Percentiles rank a stretch among this genome's conserved stretches.
phyloP scores from a whole-genome alignment of 2,888 invertebrate species.

The Dasypogon diadema region DNA sequence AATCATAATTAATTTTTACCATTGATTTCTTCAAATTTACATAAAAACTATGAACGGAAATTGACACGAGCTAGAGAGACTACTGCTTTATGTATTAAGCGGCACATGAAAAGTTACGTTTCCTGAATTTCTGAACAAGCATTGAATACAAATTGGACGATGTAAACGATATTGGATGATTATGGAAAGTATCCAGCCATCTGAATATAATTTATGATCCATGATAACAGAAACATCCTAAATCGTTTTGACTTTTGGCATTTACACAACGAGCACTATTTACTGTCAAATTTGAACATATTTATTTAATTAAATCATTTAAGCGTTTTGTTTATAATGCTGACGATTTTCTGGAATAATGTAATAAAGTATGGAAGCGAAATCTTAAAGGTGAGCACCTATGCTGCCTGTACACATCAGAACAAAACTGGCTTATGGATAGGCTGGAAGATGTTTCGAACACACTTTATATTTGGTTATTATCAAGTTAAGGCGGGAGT shows the following conservation, averaged over 20 bases:
- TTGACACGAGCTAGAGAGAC: conserved; percentile 37
- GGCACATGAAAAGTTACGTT: conserved; percentile 40
- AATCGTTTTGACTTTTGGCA: neutral
- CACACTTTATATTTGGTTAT: too few relatives aligned
- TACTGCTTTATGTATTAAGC: neutral
- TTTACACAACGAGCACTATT: too few relatives aligned
- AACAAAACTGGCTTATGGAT: too few relatives aligned
- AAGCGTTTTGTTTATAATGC: too few relatives aligned
- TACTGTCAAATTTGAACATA: too few relatives aligned
- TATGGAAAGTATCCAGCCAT: conserved; percentile 8
- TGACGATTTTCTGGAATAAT: too few relatives aligned
- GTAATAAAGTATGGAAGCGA: too few relatives aligned
- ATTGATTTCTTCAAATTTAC: conserved; percentile 3
- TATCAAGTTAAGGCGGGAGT: too few relatives aligned
- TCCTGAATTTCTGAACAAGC: conserved; percentile 20
- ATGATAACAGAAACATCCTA: conserved; percentile 23
- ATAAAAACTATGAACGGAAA: conserved; percentile 26
- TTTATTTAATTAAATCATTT: too few relatives aligned
- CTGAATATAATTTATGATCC: conserved; percentile 30
- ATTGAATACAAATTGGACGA: conserved; percentile 30
- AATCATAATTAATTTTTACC: neutral
- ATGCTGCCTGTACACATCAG: too few relatives aligned
- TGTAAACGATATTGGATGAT: conserved; percentile 21
- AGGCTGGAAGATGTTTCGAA: too few relatives aligned
- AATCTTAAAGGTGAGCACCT: too few relatives aligned